Conservation (phyloP, 2,797 vertebrate species). For the Pristis pectinata region DNA sequence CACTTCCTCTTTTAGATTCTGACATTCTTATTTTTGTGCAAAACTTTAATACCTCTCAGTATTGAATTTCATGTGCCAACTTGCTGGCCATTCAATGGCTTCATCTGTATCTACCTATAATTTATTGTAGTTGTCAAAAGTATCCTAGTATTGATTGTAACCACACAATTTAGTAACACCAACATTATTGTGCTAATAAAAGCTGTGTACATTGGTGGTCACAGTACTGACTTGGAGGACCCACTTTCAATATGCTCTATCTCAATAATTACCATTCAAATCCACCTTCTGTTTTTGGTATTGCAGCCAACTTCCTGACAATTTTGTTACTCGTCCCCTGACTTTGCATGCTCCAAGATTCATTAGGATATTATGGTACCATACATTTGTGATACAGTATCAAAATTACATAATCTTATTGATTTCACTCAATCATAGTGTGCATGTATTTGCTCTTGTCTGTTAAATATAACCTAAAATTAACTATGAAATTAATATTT, state of each 20-base stretch:
- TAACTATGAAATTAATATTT: not conserved
- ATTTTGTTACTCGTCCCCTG: not conserved
- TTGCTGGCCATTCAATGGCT: not conserved
- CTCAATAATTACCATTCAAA: not conserved
- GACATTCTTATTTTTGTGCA: too few species aligned
- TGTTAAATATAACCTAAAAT: not conserved
- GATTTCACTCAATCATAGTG: not conserved
- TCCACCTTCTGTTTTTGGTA: not conserved
- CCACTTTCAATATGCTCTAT: too few species aligned
- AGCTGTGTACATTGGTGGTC: not conserved
- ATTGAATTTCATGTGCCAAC: not conserved
- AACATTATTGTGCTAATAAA: not conserved
- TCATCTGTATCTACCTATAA: not conserved
- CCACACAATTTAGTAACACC: too few species aligned
- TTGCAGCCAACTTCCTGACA: not conserved
- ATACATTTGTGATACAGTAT: not conserved
- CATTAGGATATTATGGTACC: too few species aligned
- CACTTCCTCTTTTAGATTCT: not conserved
- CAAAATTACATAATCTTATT: not conserved
- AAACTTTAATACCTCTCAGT: too few species aligned
- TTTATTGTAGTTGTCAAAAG: not conserved
- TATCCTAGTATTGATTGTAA: too few species aligned
- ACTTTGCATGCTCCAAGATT: too few species aligned
- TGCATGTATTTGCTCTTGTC: not conserved
- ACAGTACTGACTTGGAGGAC: not conserved